These are phyloP conservation scores for Perccottus glenii DNA, from an alignment of 2,113 vertebrate species.

Conservation along the genomic window DNA sequence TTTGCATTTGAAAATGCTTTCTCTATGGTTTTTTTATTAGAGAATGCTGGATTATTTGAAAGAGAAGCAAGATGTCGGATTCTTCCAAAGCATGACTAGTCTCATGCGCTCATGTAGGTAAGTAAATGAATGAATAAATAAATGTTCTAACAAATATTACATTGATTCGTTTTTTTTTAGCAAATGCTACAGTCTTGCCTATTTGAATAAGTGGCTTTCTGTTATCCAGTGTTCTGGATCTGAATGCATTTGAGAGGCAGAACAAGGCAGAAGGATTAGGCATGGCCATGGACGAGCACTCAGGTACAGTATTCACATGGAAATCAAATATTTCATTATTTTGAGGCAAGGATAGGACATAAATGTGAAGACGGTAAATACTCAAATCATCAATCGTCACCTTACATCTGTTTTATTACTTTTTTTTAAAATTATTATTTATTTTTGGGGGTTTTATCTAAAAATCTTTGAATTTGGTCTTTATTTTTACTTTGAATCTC, in stretches of 20 bases:
- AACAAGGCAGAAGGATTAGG: conserved; percentile 97
- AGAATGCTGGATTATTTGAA: conserved; percentile 97
- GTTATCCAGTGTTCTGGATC: conserved; percentile 87
- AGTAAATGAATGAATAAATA: conserved; percentile 32
- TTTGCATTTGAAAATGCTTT: background rate
- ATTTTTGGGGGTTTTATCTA: no score
- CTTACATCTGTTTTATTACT: no score
- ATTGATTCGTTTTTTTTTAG: conserved; percentile 6
- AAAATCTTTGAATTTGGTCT: conserved; percentile 1
- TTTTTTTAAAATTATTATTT: no score
- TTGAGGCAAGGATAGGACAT: conserved; percentile 23
- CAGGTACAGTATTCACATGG: conserved; percentile 83
- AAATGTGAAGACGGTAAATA: conserved; percentile 14
- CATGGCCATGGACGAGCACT: conserved; percentile 90
- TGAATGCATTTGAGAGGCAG: conserved; percentile 96
- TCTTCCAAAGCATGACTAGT: conserved; percentile 92
- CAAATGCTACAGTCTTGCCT: background rate
- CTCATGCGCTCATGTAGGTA: conserved; percentile 95
- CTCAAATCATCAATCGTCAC: background rate
- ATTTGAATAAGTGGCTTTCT: conserved; percentile 8
- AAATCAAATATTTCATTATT: conserved; percentile 35
- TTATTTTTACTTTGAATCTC: conserved; percentile 14
- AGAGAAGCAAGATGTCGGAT: conserved; percentile 90
- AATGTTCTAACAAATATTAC: background rate
- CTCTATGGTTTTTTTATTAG: conserved; percentile 70